phyloP scores from a whole-genome alignment of 2,113 vertebrate genomes.

The Vulpes ferrilata region DNA sequence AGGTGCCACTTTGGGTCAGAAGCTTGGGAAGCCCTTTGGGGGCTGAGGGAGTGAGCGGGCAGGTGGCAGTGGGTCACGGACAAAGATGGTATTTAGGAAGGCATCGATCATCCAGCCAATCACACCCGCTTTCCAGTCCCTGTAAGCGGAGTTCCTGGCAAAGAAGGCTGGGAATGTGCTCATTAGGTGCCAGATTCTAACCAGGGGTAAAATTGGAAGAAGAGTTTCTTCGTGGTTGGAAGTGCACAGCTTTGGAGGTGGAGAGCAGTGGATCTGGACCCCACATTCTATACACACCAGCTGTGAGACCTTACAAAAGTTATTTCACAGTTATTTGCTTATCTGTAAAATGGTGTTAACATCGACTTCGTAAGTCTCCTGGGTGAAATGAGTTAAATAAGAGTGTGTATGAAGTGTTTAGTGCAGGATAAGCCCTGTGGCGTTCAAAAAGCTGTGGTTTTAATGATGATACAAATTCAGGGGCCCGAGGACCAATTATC shows the following conservation, averaged over 20 bases:
- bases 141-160: background rate
- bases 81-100: background rate
- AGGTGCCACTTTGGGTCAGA: slow-evolving; percentile 68
- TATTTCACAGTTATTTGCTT: slow-evolving; percentile 2
- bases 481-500: background rate
- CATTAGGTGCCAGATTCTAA: too few species aligned
- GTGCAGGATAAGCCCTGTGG: background rate
- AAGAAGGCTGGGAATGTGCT: background rate
- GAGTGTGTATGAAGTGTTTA: background rate
- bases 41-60: background rate
- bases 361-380: background rate
- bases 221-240: background rate
- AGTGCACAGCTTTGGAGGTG: background rate
- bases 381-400: slow-evolving; percentile 43
- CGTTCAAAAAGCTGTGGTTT: background rate
- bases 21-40: slow-evolving; percentile 15
- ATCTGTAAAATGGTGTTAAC: background rate
- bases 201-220: background rate
- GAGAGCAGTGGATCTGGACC: background rate
- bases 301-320: background rate
- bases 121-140: background rate
- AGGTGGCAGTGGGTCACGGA: background rate
- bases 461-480: background rate
- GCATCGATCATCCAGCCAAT: background rate
- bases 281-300: background rate